Base-by-base conservation (phyloP, 2,113 vertebrate genomes). In the Polyodon spathula region DNA sequence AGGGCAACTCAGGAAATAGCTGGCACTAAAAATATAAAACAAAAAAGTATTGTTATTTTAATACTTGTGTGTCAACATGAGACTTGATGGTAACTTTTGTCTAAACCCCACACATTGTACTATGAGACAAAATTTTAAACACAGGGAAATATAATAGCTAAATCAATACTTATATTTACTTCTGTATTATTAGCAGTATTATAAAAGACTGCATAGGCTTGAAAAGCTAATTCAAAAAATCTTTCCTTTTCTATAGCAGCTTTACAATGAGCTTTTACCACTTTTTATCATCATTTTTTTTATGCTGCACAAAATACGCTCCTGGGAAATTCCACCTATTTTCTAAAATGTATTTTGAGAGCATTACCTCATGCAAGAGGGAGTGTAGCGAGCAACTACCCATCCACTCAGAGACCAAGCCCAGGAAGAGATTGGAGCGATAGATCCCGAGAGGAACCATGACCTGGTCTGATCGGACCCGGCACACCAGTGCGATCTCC, bases 391-490 rank as follows among this genome's bases (percentile, higher is more conserved):
- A 88, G 56, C 80, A 81, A 6, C 78, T 80, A 40, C 70, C 51
- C 85, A 88, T 85, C 87, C 87, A 89, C 65, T 80, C 75, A 56
- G 75, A 79, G 59, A 80, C 71, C 57, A 76, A 48, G 5, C 81
- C 82, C 2, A 76, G 11, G 1, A 82, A 71, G 46, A 74, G 65
- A 0, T n/a, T 60, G n/a, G 58, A 38, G 38, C 68, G 69, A 61
- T 74, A 88, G 58, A 84, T 54, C 12, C 83, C 87, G 58, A 84
- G 60, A 5, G 66, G 65, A 64, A 72, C 67, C 53, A 83, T 9
- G 27, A 88, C 65, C 7, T 0, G 63, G 8, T 82, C 69, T 59
- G 68, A 79, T 37, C 65, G 39, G 0, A 1, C 64, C 11, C 0
- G 0, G 4, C 58, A 63, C 37, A 66, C 37, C 5, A 15, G 54